A percentile compares a stretch with the other conserved stretches of the same genome.
Conservation (phyloP, 2,113 vertebrate genomes). For the Malaclemys terrapin region DNA sequence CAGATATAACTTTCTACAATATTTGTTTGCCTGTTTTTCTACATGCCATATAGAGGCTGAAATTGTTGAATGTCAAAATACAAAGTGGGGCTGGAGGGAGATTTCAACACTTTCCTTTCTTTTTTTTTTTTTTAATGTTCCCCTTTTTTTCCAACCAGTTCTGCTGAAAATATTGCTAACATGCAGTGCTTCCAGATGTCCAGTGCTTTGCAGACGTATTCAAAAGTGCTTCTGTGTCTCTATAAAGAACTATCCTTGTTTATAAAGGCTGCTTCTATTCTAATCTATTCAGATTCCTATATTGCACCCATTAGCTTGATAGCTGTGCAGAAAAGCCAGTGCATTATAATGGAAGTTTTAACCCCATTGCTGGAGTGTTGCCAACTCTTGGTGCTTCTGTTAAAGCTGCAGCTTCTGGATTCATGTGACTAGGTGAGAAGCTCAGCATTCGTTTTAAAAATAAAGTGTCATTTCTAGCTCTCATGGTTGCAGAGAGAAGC, state of each 20-base stretch:
- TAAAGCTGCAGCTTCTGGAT: neutral
- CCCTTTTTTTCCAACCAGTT: neutral
- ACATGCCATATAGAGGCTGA: neutral
- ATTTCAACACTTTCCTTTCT: neutral
- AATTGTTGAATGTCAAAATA: neutral
- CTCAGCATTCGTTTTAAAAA: neutral
- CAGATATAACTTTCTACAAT: neutral
- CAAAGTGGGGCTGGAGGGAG: neutral
- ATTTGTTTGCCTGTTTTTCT: neutral
- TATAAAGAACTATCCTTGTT: rapidly evolving
- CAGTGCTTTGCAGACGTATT: neutral
- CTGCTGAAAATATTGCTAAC: neutral
- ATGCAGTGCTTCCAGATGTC: neutral
- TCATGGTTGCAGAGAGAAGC: neutral
- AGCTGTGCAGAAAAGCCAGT: rapidly evolving
- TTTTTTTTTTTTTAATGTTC: neutral
- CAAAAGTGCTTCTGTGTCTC: neutral
- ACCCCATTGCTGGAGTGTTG: neutral
- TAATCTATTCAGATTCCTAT: neutral
- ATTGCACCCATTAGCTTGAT: neutral
- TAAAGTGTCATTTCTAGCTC: neutral
- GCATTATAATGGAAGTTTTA: neutral
- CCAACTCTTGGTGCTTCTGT: neutral
- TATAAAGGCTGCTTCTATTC: neutral
- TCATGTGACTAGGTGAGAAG: neutral